A percentile compares a stretch with the other conserved stretches of the same genome.
Conservation (phyloP, 2,888 invertebrate species). For the Trachelus tabidus region DNA sequence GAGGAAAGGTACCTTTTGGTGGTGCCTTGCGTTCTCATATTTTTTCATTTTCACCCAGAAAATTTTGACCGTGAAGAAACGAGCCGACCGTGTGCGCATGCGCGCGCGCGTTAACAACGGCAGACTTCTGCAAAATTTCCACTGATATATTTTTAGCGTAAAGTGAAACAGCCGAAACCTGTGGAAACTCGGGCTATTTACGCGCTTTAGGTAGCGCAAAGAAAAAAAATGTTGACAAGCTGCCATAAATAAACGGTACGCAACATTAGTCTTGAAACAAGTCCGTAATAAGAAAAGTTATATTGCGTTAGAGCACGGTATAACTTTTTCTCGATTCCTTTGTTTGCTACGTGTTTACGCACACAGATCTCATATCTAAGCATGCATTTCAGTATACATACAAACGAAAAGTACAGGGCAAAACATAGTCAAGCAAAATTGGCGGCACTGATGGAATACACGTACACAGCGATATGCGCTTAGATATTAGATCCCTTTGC, state of each 20-base stretch:
- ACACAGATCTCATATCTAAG: no score
- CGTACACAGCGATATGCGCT: no score
- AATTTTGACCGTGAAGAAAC: background rate
- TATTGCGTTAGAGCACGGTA: background rate
- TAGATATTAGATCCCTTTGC: no score
- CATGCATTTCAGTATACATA: no score
- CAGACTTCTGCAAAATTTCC: background rate
- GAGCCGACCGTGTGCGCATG: background rate
- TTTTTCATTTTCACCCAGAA: background rate
- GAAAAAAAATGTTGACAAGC: background rate
- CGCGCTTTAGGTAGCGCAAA: background rate
- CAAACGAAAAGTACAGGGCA: no score
- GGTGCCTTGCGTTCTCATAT: background rate
- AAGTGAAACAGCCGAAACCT: background rate
- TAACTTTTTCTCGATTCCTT: background rate
- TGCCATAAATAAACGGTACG: background rate
- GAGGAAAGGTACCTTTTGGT: background rate
- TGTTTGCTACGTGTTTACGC: no score
- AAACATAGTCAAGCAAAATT: no score
- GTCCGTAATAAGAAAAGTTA: background rate
- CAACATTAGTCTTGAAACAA: background rate
- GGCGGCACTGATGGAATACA: no score
- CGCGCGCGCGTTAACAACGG: background rate
- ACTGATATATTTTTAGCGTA: background rate
- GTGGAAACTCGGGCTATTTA: background rate